These are phyloP conservation scores for Caenorhabditis sinica DNA, from an alignment of 2,888 invertebrate genomes.

Conservation along the genomic window DNA sequence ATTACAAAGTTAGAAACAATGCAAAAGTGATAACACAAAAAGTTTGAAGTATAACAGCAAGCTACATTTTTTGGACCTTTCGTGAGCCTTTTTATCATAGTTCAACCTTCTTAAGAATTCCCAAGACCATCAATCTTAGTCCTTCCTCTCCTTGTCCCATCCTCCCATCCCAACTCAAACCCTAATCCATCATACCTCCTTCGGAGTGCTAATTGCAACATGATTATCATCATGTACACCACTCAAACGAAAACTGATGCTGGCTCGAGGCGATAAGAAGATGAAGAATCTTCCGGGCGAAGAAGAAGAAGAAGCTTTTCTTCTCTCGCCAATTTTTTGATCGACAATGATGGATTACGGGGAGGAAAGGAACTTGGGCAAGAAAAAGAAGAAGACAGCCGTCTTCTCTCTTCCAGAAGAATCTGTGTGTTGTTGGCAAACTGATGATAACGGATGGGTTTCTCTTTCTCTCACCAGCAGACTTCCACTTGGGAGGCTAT, in stretches of 20 bases:
- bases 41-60: too few relatives aligned
- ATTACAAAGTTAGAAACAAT: too few relatives aligned
- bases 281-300: neutral
- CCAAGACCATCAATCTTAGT: constrained; percentile 6
- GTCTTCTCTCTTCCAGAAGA: neutral
- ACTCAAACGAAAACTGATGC: neutral
- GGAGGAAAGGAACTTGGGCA: neutral
- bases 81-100: too few relatives aligned
- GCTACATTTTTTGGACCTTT: too few relatives aligned
- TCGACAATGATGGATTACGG: constrained; percentile 33
- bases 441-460: constrained; percentile 24
- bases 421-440: constrained; percentile 26
- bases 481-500: constrained; percentile 15
- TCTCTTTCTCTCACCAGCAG: neutral
- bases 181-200: neutral
- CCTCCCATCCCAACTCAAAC: neutral
- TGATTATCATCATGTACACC: constrained; percentile 16
- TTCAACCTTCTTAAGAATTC: neutral
- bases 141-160: neutral
- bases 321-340: neutral
- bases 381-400: neutral
- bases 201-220: constrained; percentile 26
- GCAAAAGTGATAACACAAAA: too few relatives aligned
- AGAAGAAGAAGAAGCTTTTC: neutral
- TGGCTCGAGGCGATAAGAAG: constrained; percentile 26